Percentiles rank a stretch among this genome's conserved stretches.
These are phyloP conservation scores for Vanacampus margaritifer DNA, from an alignment of 2,113 vertebrate genomes.

Conservation along the genomic window DNA sequence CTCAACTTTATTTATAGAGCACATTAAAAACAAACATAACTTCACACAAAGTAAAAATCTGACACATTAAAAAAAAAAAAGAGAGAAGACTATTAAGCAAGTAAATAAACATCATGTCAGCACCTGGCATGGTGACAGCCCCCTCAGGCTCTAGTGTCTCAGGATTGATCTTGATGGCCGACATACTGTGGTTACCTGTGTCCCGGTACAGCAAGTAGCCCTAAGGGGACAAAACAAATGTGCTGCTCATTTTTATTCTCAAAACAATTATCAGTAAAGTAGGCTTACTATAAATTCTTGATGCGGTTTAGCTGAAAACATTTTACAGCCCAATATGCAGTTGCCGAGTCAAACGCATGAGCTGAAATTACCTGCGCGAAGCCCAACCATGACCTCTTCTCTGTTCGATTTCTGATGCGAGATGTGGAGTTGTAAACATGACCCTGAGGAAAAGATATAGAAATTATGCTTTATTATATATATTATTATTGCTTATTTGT, in stretches of 20 bases:
- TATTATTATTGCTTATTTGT: too few species aligned
- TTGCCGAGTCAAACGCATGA: background rate
- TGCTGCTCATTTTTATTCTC: background rate
- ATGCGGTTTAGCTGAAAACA: background rate
- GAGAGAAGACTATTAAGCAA: background rate
- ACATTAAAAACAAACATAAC: too few species aligned
- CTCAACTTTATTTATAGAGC: too few species aligned
- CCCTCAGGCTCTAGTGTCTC: slow-evolving; percentile 96
- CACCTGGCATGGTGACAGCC: slow-evolving; percentile 91
- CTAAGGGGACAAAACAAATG: slow-evolving; percentile 64
- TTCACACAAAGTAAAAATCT: too few species aligned
- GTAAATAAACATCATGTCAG: slow-evolving; percentile 7
- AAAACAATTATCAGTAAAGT: background rate
- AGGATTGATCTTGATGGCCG: slow-evolving; percentile 93
- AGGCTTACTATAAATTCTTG: too few species aligned
- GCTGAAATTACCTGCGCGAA: slow-evolving; percentile 87
- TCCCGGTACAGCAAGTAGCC: slow-evolving; percentile 95
- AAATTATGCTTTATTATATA: background rate
- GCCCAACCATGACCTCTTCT: slow-evolving; percentile 96
- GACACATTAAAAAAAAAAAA: background rate
- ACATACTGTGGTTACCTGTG: slow-evolving; percentile 89
- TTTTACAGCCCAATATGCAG: background rate
- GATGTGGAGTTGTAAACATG: slow-evolving; percentile 99
- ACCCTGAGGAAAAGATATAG: slow-evolving; percentile 74
- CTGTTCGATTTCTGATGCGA: slow-evolving; percentile 93